These are phyloP conservation scores for Pogona vitticeps DNA, from an alignment of 2,113 vertebrate species.

Conservation along the genomic window DNA sequence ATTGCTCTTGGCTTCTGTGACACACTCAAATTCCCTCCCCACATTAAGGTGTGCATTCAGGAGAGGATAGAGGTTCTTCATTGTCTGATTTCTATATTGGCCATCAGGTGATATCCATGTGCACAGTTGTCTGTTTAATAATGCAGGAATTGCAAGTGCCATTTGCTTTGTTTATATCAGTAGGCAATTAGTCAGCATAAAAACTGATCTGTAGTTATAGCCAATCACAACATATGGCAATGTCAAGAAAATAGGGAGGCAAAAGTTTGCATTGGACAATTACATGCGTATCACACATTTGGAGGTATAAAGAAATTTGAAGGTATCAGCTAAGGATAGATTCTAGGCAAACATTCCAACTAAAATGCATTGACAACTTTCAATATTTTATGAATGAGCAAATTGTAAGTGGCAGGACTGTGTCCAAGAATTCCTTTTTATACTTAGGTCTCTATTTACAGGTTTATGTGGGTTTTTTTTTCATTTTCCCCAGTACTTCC, in stretches of 20 bases:
- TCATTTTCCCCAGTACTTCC: background rate
- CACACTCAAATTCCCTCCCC: no score
- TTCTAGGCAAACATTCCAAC: no score
- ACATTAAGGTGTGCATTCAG: no score
- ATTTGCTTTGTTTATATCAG: no score
- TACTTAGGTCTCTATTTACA: background rate
- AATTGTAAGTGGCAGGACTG: background rate
- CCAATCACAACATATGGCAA: background rate
- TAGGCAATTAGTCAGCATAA: background rate
- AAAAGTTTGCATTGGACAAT: background rate
- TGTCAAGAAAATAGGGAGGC: background rate
- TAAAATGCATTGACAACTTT: background rate
- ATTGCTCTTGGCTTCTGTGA: no score
- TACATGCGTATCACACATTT: background rate
- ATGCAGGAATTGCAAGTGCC: no score
- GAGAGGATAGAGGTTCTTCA: no score
- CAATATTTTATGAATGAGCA: background rate
- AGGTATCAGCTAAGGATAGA: background rate
- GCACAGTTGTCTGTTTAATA: no score
- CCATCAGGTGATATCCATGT: no score
- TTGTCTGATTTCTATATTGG: no score
- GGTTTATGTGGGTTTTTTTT: no score
- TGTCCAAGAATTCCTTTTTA: background rate
- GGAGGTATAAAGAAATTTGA: background rate
- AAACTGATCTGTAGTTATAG: background rate